Percentiles rank a stretch among this genome's conserved stretches.
Evolutionary conservation across 2,888 invertebrate species (phyloP).

Genomic region (Pammene aurita): DNA sequence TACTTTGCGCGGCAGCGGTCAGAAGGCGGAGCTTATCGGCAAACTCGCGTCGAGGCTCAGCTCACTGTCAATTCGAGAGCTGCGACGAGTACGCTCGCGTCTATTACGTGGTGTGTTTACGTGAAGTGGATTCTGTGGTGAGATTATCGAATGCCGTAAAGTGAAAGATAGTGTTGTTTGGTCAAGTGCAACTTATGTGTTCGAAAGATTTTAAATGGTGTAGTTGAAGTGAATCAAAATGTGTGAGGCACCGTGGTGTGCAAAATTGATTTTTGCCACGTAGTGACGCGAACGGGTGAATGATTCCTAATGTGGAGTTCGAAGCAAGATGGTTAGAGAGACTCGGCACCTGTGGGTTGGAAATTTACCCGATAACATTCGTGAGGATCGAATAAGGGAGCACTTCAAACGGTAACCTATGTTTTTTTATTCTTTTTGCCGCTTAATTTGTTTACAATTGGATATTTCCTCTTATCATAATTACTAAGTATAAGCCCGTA

Average conservation of each 20-base stretch:
- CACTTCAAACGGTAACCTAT: conserved; percentile 96
- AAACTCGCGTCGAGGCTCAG: conserved; percentile 82
- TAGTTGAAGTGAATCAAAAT: conserved; percentile 77
- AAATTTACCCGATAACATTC: conserved; percentile 99
- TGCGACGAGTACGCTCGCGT: conserved; percentile 81
- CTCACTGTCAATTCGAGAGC: conserved; percentile 83
- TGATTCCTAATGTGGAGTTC: conserved; percentile 95
- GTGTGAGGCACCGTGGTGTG: conserved; percentile 80
- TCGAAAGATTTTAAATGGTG: conserved; percentile 71
- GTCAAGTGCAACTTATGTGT: conserved; percentile 72
- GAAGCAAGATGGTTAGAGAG: conserved; percentile 99
- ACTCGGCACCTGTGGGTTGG: conserved; percentile 99
- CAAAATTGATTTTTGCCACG: conserved; percentile 84
- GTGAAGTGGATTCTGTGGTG: conserved; percentile 81
- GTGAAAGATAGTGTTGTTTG: conserved; percentile 79
- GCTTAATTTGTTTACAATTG: conserved; percentile 37
- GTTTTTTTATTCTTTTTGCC: conserved; percentile 45
- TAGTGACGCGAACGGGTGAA: conserved; percentile 85
- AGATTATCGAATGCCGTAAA: conserved; percentile 80
- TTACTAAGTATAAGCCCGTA: conserved; percentile 7
- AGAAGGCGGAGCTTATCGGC: conserved; percentile 84
- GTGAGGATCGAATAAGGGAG: conserved; percentile 98
- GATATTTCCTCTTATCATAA: conserved; percentile 2
- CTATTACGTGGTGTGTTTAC: conserved; percentile 81
- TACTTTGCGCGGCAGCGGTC: conserved; percentile 84